phyloP scores from a whole-genome alignment of 2,113 vertebrate genomes.

The Rhinolophus ferrumequinum region DNA sequence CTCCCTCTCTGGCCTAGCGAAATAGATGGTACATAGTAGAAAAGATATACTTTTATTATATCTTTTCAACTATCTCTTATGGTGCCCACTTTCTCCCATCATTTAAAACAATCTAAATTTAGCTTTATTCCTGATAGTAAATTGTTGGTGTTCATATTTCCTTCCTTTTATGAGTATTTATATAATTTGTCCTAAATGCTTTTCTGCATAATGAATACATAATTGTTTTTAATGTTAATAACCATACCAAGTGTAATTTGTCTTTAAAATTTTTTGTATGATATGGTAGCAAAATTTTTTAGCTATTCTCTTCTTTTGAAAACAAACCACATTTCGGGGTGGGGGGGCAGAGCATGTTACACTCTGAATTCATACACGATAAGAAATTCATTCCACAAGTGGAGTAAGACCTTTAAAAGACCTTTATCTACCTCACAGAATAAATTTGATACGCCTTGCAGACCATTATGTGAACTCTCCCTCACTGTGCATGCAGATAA shows the following conservation, averaged over 20 bases:
- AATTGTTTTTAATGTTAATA: constrained; percentile 75
- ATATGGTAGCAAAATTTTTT: constrained; percentile 79
- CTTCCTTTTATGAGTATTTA: neutral
- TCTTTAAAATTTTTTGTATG: constrained; percentile 73
- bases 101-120: constrained; percentile 23
- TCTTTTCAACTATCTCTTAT: neutral
- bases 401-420: constrained; percentile 88
- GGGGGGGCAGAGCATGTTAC: constrained; percentile 74
- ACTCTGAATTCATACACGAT: constrained; percentile 83
- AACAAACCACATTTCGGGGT: constrained; percentile 79
- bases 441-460: constrained; percentile 86
- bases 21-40: neutral
- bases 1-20: neutral
- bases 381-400: constrained; percentile 89
- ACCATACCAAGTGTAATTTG: constrained; percentile 68
- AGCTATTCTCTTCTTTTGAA: constrained; percentile 73
- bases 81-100: neutral
- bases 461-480: constrained; percentile 84
- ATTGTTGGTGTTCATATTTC: neutral
- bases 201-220: constrained; percentile 67
- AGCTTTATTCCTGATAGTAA: neutral
- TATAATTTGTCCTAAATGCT: constrained; percentile 56
- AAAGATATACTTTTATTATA: neutral
- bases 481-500: constrained; percentile 80
- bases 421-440: constrained; percentile 86